Conservation (phyloP, 2,888 invertebrate species). For the Ormyrus pomaceus region DNA sequence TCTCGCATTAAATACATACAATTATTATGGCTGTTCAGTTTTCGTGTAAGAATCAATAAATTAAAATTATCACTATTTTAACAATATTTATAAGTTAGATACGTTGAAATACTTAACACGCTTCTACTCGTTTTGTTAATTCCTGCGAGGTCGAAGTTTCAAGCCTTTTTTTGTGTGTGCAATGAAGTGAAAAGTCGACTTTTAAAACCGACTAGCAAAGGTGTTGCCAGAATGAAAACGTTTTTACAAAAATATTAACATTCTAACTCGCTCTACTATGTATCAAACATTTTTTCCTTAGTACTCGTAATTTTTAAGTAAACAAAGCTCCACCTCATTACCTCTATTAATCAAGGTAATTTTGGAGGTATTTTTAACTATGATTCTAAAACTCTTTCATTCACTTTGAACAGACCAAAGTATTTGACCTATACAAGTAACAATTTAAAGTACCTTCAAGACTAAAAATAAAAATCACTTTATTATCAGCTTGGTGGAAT, state of each 20-base stretch:
- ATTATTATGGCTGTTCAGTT: constrained; percentile 29
- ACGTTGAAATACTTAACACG: constrained; percentile 24
- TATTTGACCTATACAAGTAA: constrained; percentile 25
- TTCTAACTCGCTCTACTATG: constrained; percentile 26
- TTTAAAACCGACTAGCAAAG: constrained; percentile 4
- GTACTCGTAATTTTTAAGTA: constrained; percentile 17
- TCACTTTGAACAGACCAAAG: constrained; percentile 33
- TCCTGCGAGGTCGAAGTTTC: constrained; percentile 31
- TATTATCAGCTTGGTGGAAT: constrained; percentile 80
- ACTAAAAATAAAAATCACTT: constrained; percentile 34
- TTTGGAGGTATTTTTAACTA: constrained; percentile 17
- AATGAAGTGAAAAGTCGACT: constrained; percentile 19
- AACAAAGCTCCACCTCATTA: constrained; percentile 35
- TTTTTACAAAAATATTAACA: constrained; percentile 54
- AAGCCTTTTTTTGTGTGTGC: constrained; percentile 5
- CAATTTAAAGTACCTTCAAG: constrained; percentile 29
- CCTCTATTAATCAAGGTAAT: constrained; percentile 23
- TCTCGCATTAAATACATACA: constrained; percentile 21
- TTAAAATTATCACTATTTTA: constrained; percentile 47
- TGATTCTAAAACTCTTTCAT: constrained; percentile 15
- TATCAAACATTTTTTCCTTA: constrained; percentile 36
- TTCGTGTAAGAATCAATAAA: constrained; percentile 37
- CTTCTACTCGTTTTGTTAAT: not conserved
- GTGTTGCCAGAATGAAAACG: constrained; percentile 32
- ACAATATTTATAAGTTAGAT: constrained; percentile 40